These are phyloP conservation scores for Kuschelorhynchus macadamiae DNA, from an alignment of 2,888 invertebrate species.

Conservation along the genomic window DNA sequence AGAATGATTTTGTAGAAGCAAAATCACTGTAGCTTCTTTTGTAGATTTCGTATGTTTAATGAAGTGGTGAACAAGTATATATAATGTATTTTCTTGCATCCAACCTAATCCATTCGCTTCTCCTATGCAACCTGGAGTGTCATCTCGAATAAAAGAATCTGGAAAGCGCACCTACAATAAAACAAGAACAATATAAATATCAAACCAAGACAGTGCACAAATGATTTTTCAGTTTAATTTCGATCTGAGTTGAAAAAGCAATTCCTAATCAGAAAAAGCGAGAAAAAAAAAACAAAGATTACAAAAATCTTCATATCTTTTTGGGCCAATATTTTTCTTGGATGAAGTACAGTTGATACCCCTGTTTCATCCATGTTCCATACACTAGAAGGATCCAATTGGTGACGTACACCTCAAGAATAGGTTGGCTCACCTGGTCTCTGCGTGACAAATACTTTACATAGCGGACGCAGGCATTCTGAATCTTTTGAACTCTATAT, in stretches of 20 bases:
- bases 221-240: too few relatives aligned
- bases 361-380: slow-evolving; percentile 16
- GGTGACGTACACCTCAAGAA: too few relatives aligned
- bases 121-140: background rate
- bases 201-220: too few relatives aligned
- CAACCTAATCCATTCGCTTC: slow-evolving; percentile 6
- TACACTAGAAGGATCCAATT: background rate
- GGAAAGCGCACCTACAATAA: background rate
- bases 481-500: too few relatives aligned
- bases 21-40: slow-evolving; percentile 14
- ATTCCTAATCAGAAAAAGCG: too few relatives aligned
- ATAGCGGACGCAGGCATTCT: too few relatives aligned
- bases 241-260: too few relatives aligned
- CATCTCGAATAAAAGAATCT: background rate
- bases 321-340: slow-evolving; percentile 5
- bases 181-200: too few relatives aligned
- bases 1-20: slow-evolving; percentile 31
- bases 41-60: slow-evolving; percentile 14
- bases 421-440: too few relatives aligned
- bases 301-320: background rate
- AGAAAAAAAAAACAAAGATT: too few relatives aligned
- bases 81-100: background rate
- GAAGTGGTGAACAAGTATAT: slow-evolving; percentile 8
- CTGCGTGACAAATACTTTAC: too few relatives aligned
- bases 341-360: slow-evolving; percentile 12